Base-by-base conservation (phyloP, 2,113 vertebrate genomes). In the Amphilophus citrinellus region DNA sequence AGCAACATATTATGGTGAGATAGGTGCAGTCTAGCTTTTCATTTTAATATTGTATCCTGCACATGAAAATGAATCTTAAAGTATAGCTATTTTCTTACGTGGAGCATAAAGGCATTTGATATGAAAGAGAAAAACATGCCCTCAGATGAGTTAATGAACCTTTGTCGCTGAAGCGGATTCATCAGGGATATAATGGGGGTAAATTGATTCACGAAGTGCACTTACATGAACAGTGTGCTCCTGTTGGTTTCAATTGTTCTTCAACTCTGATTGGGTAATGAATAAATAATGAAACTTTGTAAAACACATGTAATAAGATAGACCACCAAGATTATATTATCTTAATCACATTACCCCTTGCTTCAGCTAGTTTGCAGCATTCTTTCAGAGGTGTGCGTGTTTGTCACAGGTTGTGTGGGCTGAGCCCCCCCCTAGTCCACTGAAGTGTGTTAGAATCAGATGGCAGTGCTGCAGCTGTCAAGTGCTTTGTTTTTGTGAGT, bases 191-290 rank as follows among this genome's bases (percentile, higher is more conserved):
- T 93, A 95, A 95, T 94, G 61, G 84, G 84, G 77, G 77, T 81
- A 87, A 92, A 93, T 92, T 95, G 89, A 94, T 93, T 94, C 87
- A 92, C 89, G 87, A 90, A 94, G 91, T 89, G 88, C 83, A 81
- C 88, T 89, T 87, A 82, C 92, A 93, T 95, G 90, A 94, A 89
- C 90, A 91, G 89, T 77, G 88, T 58, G 62, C 81, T 89, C 53
- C 50, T 91, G 91, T 93, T 93, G 87, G 91, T 94, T 94, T 88
- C 83, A 84, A 22, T 89, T 89, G 80, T 91, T 85, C 81, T 88
- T 84, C 15, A 62, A 85, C 76, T 80, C 73, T 80, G 77, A 88
- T 86, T 80, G 73, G 77, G n/a, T 92, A 89, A 91, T 92, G 76
- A 89, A 89, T 77, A 77, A 89, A 86, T 82, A 86, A 89, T 88